Percentiles rank a stretch among this genome's conserved stretches.
Conservation (phyloP, 2,113 vertebrate genomes). For the Triplophysa siluroides region DNA sequence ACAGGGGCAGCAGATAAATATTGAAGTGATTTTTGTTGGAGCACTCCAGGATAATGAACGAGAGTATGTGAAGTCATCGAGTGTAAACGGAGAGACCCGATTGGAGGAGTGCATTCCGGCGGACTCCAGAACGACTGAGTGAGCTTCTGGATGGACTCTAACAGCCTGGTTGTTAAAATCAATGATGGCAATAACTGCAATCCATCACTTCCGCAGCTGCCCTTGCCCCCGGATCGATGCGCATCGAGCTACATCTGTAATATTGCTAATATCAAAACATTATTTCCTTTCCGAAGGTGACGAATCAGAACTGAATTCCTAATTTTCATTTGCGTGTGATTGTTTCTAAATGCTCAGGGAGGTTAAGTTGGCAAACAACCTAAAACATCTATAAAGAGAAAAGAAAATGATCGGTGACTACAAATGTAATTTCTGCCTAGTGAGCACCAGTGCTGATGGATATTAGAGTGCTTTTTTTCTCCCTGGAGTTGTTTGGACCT, state of each 20-base stretch:
- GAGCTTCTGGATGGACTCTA: constrained; percentile 52
- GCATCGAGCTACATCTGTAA: constrained; percentile 73
- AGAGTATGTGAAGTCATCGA: neutral
- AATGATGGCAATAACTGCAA: constrained; percentile 75
- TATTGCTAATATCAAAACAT: constrained; percentile 68
- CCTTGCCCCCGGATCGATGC: constrained; percentile 59
- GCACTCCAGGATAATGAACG: constrained; percentile 1
- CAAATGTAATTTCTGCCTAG: neutral
- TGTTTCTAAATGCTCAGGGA: neutral
- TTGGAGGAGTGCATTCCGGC: neutral
- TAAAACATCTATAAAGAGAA: too few relatives aligned
- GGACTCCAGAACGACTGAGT: constrained; percentile 41
- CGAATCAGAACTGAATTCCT: neutral
- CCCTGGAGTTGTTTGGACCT: neutral
- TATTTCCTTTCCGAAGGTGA: constrained; percentile 61
- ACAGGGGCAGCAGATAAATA: constrained; percentile 12
- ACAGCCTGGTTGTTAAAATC: constrained; percentile 75
- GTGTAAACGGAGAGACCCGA: neutral
- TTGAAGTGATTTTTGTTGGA: constrained; percentile 30
- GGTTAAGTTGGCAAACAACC: neutral
- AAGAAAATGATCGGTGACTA: too few relatives aligned
- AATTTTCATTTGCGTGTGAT: too few relatives aligned
- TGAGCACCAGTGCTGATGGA: neutral
- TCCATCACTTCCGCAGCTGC: constrained; percentile 65
- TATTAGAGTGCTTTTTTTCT: neutral